A percentile compares a stretch with the other conserved stretches of the same genome.
These are phyloP conservation scores for Hirtodrosophila cameraria DNA, from an alignment of 2,888 invertebrate genomes.

Conservation along the genomic window DNA sequence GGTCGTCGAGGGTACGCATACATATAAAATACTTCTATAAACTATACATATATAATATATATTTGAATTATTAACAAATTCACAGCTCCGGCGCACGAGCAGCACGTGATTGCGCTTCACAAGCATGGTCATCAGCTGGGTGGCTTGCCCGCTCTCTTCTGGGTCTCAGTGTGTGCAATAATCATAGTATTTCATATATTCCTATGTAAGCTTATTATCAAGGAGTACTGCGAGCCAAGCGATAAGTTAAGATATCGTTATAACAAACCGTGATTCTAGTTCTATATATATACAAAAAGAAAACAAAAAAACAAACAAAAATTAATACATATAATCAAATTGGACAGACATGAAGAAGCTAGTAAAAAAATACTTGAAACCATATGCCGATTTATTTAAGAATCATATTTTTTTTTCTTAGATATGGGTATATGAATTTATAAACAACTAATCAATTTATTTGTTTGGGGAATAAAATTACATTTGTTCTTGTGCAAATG, in stretches of 20 bases:
- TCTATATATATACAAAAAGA: conserved; percentile 45
- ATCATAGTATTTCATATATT: conserved; percentile 96
- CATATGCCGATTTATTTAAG: conserved; percentile 16
- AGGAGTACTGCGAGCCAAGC: conserved; percentile 92
- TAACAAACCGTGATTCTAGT: conserved; percentile 87
- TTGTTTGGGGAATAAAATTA: neutral
- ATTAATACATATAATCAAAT: conserved; percentile 34
- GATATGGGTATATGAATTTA: neutral
- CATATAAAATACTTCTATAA: neutral
- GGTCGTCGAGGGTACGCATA: conserved; percentile 86
- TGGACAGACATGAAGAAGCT: conserved; percentile 26
- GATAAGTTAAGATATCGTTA: conserved; percentile 89
- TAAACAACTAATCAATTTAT: neutral
- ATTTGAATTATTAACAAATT: conserved; percentile 52
- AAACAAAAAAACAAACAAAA: conserved; percentile 28
- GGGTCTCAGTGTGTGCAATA: conserved; percentile 94
- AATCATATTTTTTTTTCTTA: conserved; percentile 3
- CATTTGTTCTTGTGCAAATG: conserved; percentile 5
- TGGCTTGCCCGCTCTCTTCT: conserved; percentile 95
- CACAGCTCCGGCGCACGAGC: conserved; percentile 93
- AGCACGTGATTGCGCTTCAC: conserved; percentile 95
- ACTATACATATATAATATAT: neutral
- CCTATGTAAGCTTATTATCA: conserved; percentile 95
- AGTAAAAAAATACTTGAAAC: conserved; percentile 18
- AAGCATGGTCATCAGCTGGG: conserved; percentile 95